A percentile compares a stretch with the other conserved stretches of the same genome.
Conservation (phyloP, 2,113 vertebrate genomes). For the Coptodon rendalli region DNA sequence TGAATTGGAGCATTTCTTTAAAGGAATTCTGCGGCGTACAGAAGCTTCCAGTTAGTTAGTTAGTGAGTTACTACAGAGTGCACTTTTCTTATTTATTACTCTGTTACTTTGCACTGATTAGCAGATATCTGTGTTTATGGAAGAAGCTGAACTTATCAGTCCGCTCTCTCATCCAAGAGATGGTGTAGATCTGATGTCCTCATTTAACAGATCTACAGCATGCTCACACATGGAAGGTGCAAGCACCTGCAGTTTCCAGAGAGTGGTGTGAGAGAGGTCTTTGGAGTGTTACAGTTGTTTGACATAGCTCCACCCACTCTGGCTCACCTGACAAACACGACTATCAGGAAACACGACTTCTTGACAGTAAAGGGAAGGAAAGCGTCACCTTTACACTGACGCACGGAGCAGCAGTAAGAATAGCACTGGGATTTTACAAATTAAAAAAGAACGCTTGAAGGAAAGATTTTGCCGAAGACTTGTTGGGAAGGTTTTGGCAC, state of each 20-base stretch:
- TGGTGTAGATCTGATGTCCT: rapidly evolving
- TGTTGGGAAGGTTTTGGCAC: not conserved
- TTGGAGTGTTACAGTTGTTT: not conserved
- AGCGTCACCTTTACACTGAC: not conserved
- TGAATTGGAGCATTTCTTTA: not conserved
- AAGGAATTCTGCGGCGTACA: rapidly evolving
- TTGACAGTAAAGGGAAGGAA: not conserved
- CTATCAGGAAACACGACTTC: not conserved
- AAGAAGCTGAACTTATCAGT: not conserved
- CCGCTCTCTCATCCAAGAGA: not conserved
- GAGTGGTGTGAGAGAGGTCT: not conserved
- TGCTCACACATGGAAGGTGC: not conserved
- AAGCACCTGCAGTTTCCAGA: not conserved
- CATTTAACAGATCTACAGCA: rapidly evolving
- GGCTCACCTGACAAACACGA: not conserved
- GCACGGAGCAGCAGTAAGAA: not conserved
- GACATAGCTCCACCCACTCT: not conserved
- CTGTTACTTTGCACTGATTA: not conserved
- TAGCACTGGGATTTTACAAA: not conserved
- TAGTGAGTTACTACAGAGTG: no score
- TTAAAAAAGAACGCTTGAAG: rapidly evolving
- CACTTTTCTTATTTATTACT: not conserved
- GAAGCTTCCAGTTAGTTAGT: not conserved
- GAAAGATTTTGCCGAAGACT: not conserved
- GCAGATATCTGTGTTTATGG: not conserved